Base-by-base conservation (phyloP, 2,888 invertebrate genomes). In the Priocnemis perturbator region DNA sequence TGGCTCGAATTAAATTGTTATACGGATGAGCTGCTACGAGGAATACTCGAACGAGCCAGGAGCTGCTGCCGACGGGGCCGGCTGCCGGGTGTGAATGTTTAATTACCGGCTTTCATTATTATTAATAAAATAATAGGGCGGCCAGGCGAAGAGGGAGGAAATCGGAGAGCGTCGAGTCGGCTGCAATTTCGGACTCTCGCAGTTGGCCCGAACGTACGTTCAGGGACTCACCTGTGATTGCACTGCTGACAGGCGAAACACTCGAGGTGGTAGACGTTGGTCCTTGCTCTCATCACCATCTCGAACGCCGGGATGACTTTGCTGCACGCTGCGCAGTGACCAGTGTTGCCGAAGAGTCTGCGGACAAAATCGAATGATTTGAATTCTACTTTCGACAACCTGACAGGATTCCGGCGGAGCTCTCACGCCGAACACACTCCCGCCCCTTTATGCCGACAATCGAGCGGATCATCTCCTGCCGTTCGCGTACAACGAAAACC, bases 211-310 rank as follows among this genome's bases (percentile, higher is more conserved):
- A 11, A 37, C 7, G 37, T 7, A 37, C 11, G 37, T 1, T 2
- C 11, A 37, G 37, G 11, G 4, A 11, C 88, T 90, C 89, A 97
- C 97, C 97, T 96, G 91, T 97, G 96, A 91, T 95, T 96, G 90
- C 97, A 97, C 89, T 97, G 96, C 90, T 97, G 97, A 91, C 97
- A 97, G 82, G 97, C 96, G 89, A 97, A 97, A 90, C 97, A 97
- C 90, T 97, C 97, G 90, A 97, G 92, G 90, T 97, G 97, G 91
- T 97, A 97, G 77, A 97, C 97, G 90, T 97, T 96, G 87, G 94
- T 94, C 90, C 95, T 94, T 79, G 96, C 97, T 89, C 96, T 92
- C 97, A 97, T 97, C 84, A 97, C 97, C 96, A 97, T 96, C 91
- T 97, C 97, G 90, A 97, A 97, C 78, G 97, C 96, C 73, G 97